Evolutionary conservation across 2,888 invertebrate species (phyloP).

Genomic region (Drosophila kanekoi): DNA sequence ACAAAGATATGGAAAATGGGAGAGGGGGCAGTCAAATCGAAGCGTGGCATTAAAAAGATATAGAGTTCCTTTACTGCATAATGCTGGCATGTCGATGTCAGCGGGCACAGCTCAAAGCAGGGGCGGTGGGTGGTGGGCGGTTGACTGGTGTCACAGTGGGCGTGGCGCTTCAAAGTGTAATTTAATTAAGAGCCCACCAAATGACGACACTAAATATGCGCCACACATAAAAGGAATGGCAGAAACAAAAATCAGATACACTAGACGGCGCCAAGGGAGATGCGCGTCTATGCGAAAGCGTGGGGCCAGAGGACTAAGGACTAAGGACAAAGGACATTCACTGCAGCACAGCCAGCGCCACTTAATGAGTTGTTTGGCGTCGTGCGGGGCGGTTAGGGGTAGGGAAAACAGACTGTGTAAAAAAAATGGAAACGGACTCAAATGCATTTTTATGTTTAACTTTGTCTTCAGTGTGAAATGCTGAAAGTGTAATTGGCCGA

Average conservation of each 20-base stretch:
- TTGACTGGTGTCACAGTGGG: constrained; percentile 18
- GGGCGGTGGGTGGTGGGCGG: not conserved
- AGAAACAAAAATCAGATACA: constrained; percentile 46
- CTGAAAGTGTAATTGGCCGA: constrained; percentile 50
- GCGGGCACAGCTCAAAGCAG: not conserved
- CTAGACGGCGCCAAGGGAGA: constrained; percentile 63
- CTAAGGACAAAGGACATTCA: constrained; percentile 42
- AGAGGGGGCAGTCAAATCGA: not conserved
- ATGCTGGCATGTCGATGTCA: not conserved
- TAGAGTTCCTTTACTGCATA: not conserved
- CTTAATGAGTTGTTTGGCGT: constrained; percentile 52
- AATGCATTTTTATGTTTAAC: constrained; percentile 43
- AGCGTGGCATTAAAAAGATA: not conserved
- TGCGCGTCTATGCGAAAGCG: constrained; percentile 3
- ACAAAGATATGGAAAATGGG: not conserved
- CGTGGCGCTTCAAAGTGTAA: constrained; percentile 55
- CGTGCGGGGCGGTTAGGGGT: not conserved
- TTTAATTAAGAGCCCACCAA: constrained; percentile 67
- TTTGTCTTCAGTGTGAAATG: constrained; percentile 41
- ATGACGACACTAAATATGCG: constrained; percentile 40
- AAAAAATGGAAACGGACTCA: constrained; percentile 16
- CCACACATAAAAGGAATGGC: constrained; percentile 43
- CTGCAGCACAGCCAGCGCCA: constrained; percentile 26
- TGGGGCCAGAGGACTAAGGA: constrained; percentile 1
- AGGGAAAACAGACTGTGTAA: not conserved